Evolutionary conservation across 2,888 invertebrate genomes (phyloP), one percentile per base, ranked within the genome.

Genomic region (Byasa hedistus): DNA sequence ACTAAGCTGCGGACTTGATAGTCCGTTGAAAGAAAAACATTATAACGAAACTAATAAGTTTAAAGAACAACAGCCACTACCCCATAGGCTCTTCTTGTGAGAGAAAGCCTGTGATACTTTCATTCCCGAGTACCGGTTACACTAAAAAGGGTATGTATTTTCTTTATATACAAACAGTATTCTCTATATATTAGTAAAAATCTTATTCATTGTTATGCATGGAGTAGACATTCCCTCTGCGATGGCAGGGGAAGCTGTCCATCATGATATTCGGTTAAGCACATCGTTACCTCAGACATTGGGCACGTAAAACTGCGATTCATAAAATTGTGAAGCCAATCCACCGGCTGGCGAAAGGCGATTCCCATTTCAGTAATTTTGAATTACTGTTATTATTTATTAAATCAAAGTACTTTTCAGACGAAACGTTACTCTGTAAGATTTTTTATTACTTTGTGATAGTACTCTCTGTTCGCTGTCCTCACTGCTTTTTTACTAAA

Each of bases 221-320:
- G 63, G 70, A 61, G 58, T 62, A 55, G 66, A 62, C 27, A 58
- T 69, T 72, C 69, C 70, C 66, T 69, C 44, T 55, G 54, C 57
- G 65, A 64, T 54, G 60, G 66, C 69, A 44, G 44, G 23, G 21
- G 54, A n/a, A 71, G 61, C 69, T 68, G 70, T 68, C 66, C 59
- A 68, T 72, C 68, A 70, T 71, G 61, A 66, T 62, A 72, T 69
- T 72, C 65, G 69, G 66, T 76, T 79, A 79, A 82, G 76, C 77
- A 71, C 76, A 76, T 78, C 77, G 74, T 83, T 81, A 80, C 76
- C 75, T 80, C 77, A 80, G 82, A 82, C 77, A 78, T 77, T 76
- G 82, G 79, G 74, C 87, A 88, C 88, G 87, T 86, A 80, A 87
- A 82, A 80, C 71, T 71, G 71, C 84, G 76, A 87, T 88, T 85